phyloP scores from a whole-genome alignment of 2,888 invertebrate species.

The Odontocerum albicorne region DNA sequence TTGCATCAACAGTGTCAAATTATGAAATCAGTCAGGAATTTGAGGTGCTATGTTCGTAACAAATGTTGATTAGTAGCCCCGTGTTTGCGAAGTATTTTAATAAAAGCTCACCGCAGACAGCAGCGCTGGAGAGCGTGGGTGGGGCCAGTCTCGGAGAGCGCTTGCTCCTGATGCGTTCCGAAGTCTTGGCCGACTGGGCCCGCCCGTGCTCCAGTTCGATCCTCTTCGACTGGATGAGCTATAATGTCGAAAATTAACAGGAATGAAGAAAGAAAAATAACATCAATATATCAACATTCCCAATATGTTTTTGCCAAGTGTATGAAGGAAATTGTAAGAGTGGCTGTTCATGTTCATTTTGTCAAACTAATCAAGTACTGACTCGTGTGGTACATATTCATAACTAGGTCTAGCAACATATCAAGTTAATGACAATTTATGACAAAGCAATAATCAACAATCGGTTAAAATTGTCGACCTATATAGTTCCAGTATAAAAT shows the following conservation, averaged over 20 bases:
- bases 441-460: neutral
- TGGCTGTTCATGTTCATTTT: neutral
- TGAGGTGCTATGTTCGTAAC: no score
- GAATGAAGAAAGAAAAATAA: neutral
- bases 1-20: no score
- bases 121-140: constrained; percentile 29
- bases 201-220: constrained; percentile 74
- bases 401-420: no score
- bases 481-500: no score
- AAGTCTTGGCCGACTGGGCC: constrained; percentile 61
- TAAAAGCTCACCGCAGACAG: constrained; percentile 30
- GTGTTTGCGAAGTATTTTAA: no score
- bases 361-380: neutral
- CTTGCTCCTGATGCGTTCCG: constrained; percentile 69
- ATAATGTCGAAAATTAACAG: constrained; percentile 25
- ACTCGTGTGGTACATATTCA: no score
- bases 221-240: constrained; percentile 68
- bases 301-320: no score
- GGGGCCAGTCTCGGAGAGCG: constrained; percentile 45
- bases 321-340: no score
- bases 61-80: no score
- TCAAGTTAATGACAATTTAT: neutral
- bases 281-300: no score
- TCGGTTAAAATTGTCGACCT: no score
- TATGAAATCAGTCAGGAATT: no score